A percentile compares a stretch with the other conserved stretches of the same genome.
Evolutionary conservation across 1,140 invertebrate genomes (phyloP).

Genomic region (Brachystomella parvula): DNA sequence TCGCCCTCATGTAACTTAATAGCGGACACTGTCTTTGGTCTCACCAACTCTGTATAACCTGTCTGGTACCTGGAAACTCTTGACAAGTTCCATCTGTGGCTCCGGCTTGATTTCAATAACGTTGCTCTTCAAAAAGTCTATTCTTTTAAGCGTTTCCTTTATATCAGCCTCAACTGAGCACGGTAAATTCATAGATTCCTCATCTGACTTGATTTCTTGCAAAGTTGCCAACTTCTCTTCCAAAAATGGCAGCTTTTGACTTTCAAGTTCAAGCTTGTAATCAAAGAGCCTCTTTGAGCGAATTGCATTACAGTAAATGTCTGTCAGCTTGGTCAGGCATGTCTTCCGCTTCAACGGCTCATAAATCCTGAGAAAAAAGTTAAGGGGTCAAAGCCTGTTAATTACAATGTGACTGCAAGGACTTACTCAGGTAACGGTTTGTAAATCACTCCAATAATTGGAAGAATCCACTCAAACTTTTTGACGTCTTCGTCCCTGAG

Average conservation of each 20-base stretch:
- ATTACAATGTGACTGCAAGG: background rate
- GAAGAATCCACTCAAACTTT: constrained; percentile 76
- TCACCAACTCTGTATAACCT: background rate
- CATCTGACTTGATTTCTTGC: constrained; percentile 24
- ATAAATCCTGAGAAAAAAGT: background rate
- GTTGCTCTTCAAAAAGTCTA: constrained; percentile 16
- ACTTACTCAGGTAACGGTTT: constrained; percentile 55
- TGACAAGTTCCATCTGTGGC: background rate
- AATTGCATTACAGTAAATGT: constrained; percentile 31
- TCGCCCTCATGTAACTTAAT: background rate
- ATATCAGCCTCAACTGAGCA: constrained; percentile 34
- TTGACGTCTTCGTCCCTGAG: constrained; percentile 67
- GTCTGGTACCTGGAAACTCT: background rate
- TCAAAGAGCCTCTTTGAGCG: constrained; percentile 23
- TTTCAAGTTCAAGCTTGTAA: constrained; percentile 29
- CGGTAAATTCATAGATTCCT: constrained; percentile 23
- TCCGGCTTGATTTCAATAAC: constrained; percentile 20
- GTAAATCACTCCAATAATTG: constrained; percentile 67
- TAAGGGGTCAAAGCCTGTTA: too few species aligned
- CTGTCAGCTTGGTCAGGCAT: constrained; percentile 15
- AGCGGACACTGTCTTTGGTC: background rate
- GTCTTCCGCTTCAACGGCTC: constrained; percentile 10
- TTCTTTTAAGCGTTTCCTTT: constrained; percentile 14
- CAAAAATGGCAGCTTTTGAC: constrained; percentile 33
- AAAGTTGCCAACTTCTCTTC: constrained; percentile 31